These are phyloP conservation scores for Phrynocephalus versicolor DNA, from an alignment of 2,113 vertebrate species.

Conservation along the genomic window DNA sequence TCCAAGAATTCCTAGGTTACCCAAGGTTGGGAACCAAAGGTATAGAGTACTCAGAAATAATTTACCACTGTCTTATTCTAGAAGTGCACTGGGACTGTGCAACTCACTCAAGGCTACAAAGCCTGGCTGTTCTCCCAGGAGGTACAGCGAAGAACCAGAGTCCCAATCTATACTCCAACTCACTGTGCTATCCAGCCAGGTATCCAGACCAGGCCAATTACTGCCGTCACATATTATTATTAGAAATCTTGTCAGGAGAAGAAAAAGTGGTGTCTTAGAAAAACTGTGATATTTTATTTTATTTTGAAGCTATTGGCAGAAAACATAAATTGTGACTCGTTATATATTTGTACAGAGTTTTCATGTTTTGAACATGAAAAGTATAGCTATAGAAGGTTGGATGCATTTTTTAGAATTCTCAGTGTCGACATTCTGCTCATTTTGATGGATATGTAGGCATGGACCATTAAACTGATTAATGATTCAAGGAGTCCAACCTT, in stretches of 20 bases:
- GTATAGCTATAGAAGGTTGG: not conserved
- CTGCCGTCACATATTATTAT: not conserved
- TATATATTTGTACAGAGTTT: not conserved
- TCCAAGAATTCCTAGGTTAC: too few species aligned
- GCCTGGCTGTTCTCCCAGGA: too few species aligned
- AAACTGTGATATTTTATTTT: not conserved
- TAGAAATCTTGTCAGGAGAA: not conserved
- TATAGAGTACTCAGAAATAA: too few species aligned
- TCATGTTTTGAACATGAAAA: not conserved
- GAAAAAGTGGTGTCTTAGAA: not conserved
- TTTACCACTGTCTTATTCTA: too few species aligned
- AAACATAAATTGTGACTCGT: constrained; percentile 8
- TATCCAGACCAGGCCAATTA: too few species aligned
- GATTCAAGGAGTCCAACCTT: not conserved
- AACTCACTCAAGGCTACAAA: too few species aligned
- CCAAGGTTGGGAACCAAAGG: too few species aligned
- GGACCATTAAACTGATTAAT: not conserved
- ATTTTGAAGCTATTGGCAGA: not conserved
- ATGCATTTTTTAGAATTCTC: not conserved
- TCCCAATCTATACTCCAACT: too few species aligned
- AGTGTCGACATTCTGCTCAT: not conserved
- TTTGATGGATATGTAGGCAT: not conserved
- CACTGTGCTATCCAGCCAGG: too few species aligned
- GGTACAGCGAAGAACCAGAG: too few species aligned
- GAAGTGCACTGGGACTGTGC: too few species aligned